Conservation (phyloP, 2,797 vertebrate species). For the Prionace glauca region DNA sequence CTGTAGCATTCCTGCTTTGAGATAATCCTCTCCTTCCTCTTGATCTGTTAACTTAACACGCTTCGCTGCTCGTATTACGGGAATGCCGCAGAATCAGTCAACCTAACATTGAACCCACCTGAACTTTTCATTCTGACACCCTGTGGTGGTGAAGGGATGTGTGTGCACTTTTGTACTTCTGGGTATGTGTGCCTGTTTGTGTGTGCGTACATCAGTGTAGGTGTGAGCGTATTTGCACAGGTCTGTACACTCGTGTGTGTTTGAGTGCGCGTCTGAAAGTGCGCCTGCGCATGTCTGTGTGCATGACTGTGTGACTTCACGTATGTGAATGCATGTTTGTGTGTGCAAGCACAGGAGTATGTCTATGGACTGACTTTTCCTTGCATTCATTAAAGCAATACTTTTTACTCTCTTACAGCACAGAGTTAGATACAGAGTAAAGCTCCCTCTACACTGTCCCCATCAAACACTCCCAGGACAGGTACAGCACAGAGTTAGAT, state of each 20-base stretch:
- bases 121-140: neutral
- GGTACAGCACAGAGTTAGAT: too few species aligned
- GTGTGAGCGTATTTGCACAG: too few species aligned
- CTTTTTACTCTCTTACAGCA: too few species aligned
- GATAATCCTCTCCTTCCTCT: constrained; percentile 25
- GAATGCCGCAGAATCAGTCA: neutral
- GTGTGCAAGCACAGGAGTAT: neutral
- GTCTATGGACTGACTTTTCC: neutral
- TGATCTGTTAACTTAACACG: neutral
- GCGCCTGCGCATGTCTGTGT: neutral
- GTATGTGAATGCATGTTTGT: neutral
- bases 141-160: neutral
- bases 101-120: constrained; percentile 7
- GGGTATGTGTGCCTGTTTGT: too few species aligned
- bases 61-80: neutral
- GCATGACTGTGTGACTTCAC: neutral
- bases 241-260: neutral
- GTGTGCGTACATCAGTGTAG: too few species aligned
- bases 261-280: neutral
- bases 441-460: too few species aligned
- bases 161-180: too few species aligned
- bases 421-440: too few species aligned
- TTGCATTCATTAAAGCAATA: neutral
- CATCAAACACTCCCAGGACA: too few species aligned
- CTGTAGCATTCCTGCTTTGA: constrained; percentile 14